A percentile compares a stretch with the other conserved stretches of the same genome.
phyloP scores from a whole-genome alignment of 23 tunicate genomes.

The Ciona savignyi region DNA sequence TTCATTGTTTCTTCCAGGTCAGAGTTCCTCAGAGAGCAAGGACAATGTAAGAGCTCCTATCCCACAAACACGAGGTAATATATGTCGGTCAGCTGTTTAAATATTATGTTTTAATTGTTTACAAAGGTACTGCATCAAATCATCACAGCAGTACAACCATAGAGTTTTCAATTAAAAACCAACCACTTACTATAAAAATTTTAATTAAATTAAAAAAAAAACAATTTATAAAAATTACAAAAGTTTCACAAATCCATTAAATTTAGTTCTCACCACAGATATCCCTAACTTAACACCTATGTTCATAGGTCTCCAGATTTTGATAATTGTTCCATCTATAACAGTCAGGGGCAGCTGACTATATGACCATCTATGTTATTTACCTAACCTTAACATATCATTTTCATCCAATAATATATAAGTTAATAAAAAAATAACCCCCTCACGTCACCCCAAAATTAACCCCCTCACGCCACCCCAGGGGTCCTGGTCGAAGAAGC shows the following conservation, averaged over 20 bases:
- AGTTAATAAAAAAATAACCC: background rate
- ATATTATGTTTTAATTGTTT: background rate
- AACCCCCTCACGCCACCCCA: background rate
- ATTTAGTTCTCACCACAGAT: slow-evolving; percentile 6
- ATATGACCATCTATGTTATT: too few relatives aligned
- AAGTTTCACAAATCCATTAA: background rate
- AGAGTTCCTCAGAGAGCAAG: slow-evolving; percentile 3
- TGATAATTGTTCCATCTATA: too few relatives aligned
- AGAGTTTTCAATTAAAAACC: too few relatives aligned
- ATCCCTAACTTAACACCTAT: too few relatives aligned
- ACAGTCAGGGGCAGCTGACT: too few relatives aligned
- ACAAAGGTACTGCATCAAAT: too few relatives aligned
- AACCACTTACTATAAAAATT: too few relatives aligned
- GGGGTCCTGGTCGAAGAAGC: slow-evolving; percentile 10
- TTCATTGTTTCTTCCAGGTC: slow-evolving; percentile 1
- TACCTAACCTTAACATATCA: too few relatives aligned
- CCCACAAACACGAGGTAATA: slow-evolving; percentile 72
- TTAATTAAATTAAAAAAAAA: too few relatives aligned
- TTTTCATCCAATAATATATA: background rate
- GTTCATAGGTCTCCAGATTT: too few relatives aligned
- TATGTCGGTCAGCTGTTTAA: background rate
- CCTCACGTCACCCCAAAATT: background rate
- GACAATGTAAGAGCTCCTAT: slow-evolving; percentile 79
- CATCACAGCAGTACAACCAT: background rate
- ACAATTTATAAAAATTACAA: background rate